Evolutionary conservation across 2,113 vertebrate species (phyloP).

Genomic region (Typhlomys cinereus): DNA sequence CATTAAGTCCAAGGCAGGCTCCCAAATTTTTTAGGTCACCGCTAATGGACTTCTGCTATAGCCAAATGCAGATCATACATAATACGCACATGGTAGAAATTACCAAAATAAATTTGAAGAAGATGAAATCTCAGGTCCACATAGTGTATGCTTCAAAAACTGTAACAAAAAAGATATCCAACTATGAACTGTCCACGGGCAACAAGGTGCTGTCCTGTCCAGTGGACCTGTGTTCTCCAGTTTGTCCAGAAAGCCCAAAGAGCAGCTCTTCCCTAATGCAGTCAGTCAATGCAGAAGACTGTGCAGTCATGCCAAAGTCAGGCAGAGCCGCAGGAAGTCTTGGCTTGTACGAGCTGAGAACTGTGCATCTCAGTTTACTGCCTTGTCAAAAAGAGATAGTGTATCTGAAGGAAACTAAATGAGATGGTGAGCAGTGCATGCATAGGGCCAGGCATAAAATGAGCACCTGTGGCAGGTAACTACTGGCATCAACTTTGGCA

Average conservation of each 20-base stretch:
- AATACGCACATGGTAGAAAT: neutral
- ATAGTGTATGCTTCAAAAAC: neutral
- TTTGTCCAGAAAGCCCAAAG: neutral
- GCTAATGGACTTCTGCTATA: neutral
- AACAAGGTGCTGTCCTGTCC: neutral
- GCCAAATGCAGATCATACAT: neutral
- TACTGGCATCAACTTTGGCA: too few species aligned
- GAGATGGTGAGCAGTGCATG: neutral
- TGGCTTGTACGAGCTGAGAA: neutral
- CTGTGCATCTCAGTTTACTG: neutral
- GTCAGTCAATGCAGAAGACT: neutral
- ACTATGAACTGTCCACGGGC: neutral
- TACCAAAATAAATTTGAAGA: neutral
- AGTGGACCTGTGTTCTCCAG: neutral
- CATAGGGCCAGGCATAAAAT: accelerated
- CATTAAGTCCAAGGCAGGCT: neutral
- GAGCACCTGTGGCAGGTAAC: too few species aligned
- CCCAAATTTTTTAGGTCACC: neutral
- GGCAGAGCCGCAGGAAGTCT: neutral
- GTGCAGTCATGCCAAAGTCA: neutral
- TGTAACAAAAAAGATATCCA: neutral
- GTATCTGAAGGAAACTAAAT: neutral
- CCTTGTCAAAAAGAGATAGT: neutral
- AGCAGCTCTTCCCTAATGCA: neutral
- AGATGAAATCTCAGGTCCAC: slow-evolving; percentile 1